phyloP scores from a whole-genome alignment of 2,113 vertebrate species.

The Burhinus oedicnemus region DNA sequence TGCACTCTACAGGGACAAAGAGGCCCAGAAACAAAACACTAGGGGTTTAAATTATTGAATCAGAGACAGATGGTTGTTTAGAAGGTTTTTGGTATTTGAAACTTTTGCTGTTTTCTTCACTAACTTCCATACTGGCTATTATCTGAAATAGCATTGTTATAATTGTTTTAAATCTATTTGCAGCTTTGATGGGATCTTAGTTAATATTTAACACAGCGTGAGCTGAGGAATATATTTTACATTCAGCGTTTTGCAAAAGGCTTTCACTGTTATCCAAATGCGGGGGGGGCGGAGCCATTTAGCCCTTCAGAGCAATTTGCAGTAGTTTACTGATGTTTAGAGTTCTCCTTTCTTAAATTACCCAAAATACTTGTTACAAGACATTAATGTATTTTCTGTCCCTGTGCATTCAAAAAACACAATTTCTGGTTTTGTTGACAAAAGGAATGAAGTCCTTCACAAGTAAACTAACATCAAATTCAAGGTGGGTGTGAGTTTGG shows the following conservation, averaged over 20 bases:
- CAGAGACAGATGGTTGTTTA: neutral
- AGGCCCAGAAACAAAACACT: neutral
- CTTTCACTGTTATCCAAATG: neutral
- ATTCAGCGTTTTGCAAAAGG: neutral
- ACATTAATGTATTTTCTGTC: rapidly evolving
- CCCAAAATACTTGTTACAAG: neutral
- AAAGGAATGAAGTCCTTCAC: neutral
- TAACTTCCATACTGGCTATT: neutral
- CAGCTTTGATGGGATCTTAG: neutral
- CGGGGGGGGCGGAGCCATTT: neutral
- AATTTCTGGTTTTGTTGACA: neutral
- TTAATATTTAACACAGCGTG: neutral
- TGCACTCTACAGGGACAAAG: neutral
- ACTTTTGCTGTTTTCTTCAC: neutral
- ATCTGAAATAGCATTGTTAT: neutral
- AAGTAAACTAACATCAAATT: rapidly evolving
- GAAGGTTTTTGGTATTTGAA: neutral
- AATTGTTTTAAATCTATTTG: neutral
- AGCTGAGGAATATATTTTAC: neutral
- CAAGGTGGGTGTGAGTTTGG: neutral
- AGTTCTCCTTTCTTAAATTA: neutral
- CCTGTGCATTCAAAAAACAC: rapidly evolving
- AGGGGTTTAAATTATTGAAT: neutral
- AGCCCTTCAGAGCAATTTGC: neutral
- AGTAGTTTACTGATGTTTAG: neutral